Percentiles rank a stretch among this genome's conserved stretches.
Conservation (phyloP, 2,113 vertebrate species). For the Tachycineta bicolor region DNA sequence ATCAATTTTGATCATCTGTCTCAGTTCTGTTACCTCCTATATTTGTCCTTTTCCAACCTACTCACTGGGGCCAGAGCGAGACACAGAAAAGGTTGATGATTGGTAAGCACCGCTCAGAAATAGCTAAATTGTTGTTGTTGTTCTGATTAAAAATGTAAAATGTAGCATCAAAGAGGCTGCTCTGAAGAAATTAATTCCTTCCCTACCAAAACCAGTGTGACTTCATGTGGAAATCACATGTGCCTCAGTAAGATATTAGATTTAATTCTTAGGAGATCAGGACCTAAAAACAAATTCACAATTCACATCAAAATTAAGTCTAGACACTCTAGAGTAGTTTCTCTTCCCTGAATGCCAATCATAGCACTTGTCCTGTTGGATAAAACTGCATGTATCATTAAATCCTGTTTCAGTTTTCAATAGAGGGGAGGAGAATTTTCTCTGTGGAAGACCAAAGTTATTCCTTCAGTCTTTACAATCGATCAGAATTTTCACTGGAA, state of each 20-base stretch:
- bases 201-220: neutral
- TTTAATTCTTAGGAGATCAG: neutral
- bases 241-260: neutral
- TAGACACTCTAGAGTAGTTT: neutral
- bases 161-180: neutral
- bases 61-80: neutral
- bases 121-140: neutral
- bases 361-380: neutral
- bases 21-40: neutral
- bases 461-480: neutral
- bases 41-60: neutral
- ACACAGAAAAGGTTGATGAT: neutral
- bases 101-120: neutral
- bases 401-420: neutral
- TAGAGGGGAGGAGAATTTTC: neutral
- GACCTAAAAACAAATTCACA: neutral
- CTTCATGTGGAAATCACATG: neutral
- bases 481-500: neutral
- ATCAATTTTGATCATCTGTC: neutral
- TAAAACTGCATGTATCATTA: neutral
- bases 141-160: neutral
- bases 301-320: neutral
- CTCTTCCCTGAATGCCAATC: neutral
- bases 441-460: neutral
- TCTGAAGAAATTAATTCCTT: neutral